A percentile compares a stretch with the other conserved stretches of the same genome.
phyloP scores from a whole-genome alignment of 2,113 vertebrate species.

The Oxygymnocypris stewartii region DNA sequence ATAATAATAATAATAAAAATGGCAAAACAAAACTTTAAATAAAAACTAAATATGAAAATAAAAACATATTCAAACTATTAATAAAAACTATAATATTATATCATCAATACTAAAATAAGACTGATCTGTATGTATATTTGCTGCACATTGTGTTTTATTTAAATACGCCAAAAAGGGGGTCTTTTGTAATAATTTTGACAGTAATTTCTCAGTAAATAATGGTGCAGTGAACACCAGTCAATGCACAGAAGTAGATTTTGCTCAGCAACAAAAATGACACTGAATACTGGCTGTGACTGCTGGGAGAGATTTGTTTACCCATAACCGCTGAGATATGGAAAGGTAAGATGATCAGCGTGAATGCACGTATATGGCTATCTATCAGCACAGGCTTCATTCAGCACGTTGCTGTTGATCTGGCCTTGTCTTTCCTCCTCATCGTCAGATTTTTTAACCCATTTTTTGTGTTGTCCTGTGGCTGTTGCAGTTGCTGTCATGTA shows the following conservation, averaged over 20 bases:
- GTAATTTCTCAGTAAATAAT: neutral
- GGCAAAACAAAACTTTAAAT: too few species aligned
- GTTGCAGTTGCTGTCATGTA: neutral
- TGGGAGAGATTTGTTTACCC: constrained; percentile 10
- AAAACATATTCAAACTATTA: too few species aligned
- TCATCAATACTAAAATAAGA: too few species aligned
- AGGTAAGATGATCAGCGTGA: constrained; percentile 17
- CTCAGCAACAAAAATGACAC: neutral
- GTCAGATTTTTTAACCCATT: neutral
- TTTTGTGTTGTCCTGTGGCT: neutral
- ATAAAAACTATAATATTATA: too few species aligned
- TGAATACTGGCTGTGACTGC: neutral
- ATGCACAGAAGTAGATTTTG: neutral
- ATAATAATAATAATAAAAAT: too few species aligned
- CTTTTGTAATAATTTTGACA: neutral
- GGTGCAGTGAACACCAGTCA: neutral
- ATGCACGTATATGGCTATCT: constrained; percentile 8
- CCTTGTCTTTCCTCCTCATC: neutral
- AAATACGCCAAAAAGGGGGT: too few species aligned
- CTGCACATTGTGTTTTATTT: too few species aligned
- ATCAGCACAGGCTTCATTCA: constrained; percentile 7
- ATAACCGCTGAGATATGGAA: constrained; percentile 29
- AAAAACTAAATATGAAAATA: too few species aligned
- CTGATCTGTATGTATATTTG: too few species aligned
- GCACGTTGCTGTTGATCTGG: neutral